Percentiles rank a stretch among this genome's conserved stretches.
phyloP scores from a whole-genome alignment of 2,797 vertebrate genomes.

The Sebastolobus altivelis region DNA sequence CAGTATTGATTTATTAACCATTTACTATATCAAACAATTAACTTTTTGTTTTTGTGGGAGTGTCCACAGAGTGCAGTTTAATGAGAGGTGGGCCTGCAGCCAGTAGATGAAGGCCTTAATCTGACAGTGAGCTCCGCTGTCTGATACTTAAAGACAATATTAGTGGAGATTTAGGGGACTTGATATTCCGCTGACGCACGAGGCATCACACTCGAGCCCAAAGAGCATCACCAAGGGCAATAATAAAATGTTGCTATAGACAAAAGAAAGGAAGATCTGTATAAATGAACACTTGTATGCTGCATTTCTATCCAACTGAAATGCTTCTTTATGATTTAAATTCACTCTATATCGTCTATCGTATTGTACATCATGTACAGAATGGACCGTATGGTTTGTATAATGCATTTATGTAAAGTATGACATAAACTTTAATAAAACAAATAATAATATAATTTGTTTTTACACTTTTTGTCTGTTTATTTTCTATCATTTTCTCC shows the following conservation, averaged over 20 bases:
- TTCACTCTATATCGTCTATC: background rate
- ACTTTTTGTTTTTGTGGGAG: background rate
- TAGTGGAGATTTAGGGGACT: slow-evolving; percentile 47
- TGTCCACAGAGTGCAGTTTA: background rate
- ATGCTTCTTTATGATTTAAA: background rate
- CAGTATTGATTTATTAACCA: background rate
- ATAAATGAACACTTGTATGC: background rate
- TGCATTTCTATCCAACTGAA: no score
- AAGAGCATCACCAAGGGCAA: background rate
- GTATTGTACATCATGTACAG: no score
- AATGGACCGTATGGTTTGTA: background rate
- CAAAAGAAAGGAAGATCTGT: background rate
- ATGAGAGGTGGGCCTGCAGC: slow-evolving; percentile 5
- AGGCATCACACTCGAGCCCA: slow-evolving; percentile 25
- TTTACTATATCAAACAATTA: background rate
- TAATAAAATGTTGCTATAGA: background rate
- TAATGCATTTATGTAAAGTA: background rate
- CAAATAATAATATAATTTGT: no score
- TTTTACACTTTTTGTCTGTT: background rate
- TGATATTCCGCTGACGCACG: slow-evolving; percentile 55
- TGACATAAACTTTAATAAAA: no score
- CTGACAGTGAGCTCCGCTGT: slow-evolving; percentile 47
- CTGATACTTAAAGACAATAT: slow-evolving; percentile 65
- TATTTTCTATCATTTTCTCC: background rate
- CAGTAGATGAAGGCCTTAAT: slow-evolving; percentile 40